Percentiles rank a stretch among this genome's conserved stretches.
Conservation (phyloP, 2,797 vertebrate species). For the Onychomys arenicola region DNA sequence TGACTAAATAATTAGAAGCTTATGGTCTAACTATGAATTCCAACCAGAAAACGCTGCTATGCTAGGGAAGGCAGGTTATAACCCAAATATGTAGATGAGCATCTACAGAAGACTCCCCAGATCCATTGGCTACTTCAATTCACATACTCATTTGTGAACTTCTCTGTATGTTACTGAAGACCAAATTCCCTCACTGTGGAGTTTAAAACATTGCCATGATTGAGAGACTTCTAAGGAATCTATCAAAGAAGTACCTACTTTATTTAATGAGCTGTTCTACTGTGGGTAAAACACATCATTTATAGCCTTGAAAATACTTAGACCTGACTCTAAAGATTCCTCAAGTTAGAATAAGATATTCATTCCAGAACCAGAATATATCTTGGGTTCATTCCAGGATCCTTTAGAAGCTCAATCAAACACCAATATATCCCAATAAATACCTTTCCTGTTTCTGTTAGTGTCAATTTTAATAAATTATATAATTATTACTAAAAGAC, state of each 20-base stretch:
- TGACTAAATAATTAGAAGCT: background rate
- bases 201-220: background rate
- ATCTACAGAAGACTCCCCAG: conserved; percentile 52
- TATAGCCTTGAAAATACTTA: background rate
- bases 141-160: background rate
- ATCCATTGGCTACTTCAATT: conserved; percentile 39
- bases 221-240: background rate
- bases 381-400: background rate
- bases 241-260: background rate
- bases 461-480: background rate
- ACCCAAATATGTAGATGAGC: conserved; percentile 62
- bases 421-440: background rate
- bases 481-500: background rate
- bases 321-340: background rate
- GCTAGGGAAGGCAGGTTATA: background rate
- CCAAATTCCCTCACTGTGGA: background rate
- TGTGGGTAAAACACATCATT: background rate
- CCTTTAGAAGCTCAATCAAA: conserved; percentile 12
- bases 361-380: background rate
- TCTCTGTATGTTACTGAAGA: background rate
- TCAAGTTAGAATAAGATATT: background rate
- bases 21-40: conserved; percentile 20
- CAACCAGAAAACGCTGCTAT: conserved; percentile 5
- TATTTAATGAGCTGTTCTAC: background rate
- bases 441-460: background rate